A percentile compares a stretch with the other conserved stretches of the same genome.
phyloP scores from a whole-genome alignment of 2,113 vertebrate species.

The Bos indicus region DNA sequence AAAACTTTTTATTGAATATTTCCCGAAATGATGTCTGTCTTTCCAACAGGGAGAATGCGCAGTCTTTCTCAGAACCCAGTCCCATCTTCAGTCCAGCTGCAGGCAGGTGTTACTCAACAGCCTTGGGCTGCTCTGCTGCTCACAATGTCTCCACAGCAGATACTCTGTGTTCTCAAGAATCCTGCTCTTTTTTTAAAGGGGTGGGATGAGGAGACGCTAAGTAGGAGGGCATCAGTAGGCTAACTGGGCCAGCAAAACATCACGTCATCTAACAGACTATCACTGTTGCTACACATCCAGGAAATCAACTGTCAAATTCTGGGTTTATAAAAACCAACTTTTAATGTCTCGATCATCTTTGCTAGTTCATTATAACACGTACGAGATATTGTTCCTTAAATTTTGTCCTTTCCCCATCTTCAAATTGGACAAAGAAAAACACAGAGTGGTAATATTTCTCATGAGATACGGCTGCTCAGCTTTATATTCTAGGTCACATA shows the following conservation, averaged over 20 bases:
- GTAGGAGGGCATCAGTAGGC: conserved; percentile 28
- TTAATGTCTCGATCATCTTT: neutral
- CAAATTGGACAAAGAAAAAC: neutral
- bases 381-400: neutral
- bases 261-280: neutral
- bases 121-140: neutral
- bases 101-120: conserved; percentile 55
- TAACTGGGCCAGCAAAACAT: neutral
- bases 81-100: conserved; percentile 5
- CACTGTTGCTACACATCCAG: neutral
- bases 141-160: neutral
- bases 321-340: neutral
- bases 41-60: conserved; percentile 65
- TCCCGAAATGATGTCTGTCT: conserved; percentile 73
- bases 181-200: neutral
- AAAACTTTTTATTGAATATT: conserved; percentile 78
- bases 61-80: conserved; percentile 64
- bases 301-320: neutral
- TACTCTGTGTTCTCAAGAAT: conserved; percentile 46
- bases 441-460: neutral
- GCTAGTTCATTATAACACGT: neutral
- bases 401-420: neutral
- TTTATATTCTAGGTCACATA: neutral
- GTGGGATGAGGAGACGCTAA: conserved; percentile 17
- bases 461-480: neutral